Conservation (phyloP, 2,113 vertebrate genomes). For the Serinus canaria region DNA sequence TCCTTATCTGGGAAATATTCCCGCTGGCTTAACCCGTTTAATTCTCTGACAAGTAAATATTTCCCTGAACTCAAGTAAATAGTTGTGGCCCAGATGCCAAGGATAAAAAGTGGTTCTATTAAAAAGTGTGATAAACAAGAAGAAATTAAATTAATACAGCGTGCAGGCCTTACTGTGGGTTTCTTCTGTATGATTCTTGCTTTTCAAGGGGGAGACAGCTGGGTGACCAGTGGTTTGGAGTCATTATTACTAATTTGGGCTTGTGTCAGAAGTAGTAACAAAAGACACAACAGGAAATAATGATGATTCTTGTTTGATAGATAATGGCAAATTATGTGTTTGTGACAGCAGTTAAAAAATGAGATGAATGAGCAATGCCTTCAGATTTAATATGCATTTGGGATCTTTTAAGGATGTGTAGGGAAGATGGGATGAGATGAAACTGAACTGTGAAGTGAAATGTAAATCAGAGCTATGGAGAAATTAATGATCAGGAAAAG, state of each 20-base stretch:
- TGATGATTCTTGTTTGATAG: background rate
- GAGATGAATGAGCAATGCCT: background rate
- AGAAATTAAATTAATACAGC: background rate
- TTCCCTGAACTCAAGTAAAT: background rate
- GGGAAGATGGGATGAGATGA: background rate
- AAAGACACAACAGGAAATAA: background rate
- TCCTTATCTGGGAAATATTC: constrained; percentile 13
- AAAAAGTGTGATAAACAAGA: background rate
- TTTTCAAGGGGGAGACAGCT: background rate
- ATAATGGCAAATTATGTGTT: background rate
- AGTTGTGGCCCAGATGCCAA: background rate
- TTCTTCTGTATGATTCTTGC: background rate
- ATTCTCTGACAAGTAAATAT: constrained; percentile 14
- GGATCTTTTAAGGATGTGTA: background rate
- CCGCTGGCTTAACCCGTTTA: background rate
- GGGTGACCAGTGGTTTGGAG: background rate
- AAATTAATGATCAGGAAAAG: background rate
- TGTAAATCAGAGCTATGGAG: background rate
- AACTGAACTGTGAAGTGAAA: background rate
- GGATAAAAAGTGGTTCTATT: background rate
- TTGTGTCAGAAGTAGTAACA: background rate
- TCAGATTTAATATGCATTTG: background rate
- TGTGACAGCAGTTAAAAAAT: background rate
- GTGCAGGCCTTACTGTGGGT: background rate
- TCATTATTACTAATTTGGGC: background rate